Percentiles rank a stretch among this genome's conserved stretches.
These are phyloP conservation scores for Cosmia pyralina DNA, from an alignment of 2,888 invertebrate species.

Conservation along the genomic window DNA sequence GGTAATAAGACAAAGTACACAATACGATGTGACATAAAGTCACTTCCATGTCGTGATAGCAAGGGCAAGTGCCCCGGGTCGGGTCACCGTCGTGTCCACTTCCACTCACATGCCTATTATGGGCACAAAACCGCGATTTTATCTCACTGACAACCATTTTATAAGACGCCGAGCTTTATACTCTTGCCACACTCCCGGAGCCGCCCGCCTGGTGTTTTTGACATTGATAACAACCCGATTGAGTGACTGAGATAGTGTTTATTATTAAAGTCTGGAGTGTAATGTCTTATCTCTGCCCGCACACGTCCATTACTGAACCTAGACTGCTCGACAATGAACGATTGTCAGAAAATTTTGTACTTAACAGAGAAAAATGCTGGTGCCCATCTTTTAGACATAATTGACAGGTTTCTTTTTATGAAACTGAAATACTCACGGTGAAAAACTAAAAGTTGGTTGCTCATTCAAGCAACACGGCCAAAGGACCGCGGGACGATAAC, in stretches of 20 bases:
- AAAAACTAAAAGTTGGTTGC: not conserved
- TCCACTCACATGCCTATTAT: conserved; percentile 69
- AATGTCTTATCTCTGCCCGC: not conserved
- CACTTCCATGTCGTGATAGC: conserved; percentile 72
- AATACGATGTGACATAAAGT: conserved; percentile 71
- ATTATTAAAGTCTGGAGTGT: conserved; percentile 15
- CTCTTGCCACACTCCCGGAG: conserved; percentile 47
- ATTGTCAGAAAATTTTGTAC: not conserved
- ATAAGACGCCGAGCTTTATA: conserved; percentile 63
- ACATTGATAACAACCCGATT: conserved; percentile 53
- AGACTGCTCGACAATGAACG: conserved; percentile 5
- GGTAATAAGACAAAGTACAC: conserved; percentile 62
- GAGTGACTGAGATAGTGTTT: conserved; percentile 30
- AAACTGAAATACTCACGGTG: conserved; percentile 11
- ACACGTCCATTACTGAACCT: conserved; percentile 9
- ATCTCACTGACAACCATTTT: conserved; percentile 74
- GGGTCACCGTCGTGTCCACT: conserved; percentile 75
- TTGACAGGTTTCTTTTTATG: not conserved
- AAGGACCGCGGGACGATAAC: conserved; percentile 18
- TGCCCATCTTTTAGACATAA: not conserved
- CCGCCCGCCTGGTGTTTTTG: conserved; percentile 48
- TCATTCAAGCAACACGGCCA: conserved; percentile 15
- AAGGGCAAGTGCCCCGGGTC: conserved; percentile 71
- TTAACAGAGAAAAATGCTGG: not conserved
- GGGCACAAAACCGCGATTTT: conserved; percentile 72